Percentiles rank a stretch among this genome's conserved stretches.
phyloP scores from a whole-genome alignment of 2,113 vertebrate genomes.

The Pseudopipra pipra region DNA sequence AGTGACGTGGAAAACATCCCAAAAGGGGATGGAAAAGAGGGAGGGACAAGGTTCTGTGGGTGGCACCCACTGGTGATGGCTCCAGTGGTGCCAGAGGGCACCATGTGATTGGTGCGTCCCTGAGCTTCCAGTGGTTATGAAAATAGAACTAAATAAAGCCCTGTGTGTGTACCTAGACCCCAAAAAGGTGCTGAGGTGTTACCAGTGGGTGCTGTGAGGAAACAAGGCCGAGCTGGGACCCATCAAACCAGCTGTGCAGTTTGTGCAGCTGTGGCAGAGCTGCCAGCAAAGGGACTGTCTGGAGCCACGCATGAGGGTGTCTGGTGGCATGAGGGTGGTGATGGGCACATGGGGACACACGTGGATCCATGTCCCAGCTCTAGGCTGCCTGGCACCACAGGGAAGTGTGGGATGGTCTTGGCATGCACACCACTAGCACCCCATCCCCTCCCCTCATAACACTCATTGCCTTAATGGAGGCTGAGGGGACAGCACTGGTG shows the following conservation, averaged over 20 bases:
- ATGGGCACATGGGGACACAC: not conserved
- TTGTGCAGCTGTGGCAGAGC: constrained; percentile 13
- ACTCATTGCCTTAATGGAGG: not conserved
- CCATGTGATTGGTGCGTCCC: rapidly evolving
- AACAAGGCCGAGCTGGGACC: constrained; percentile 25
- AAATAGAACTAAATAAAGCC: not conserved
- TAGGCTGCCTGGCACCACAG: not conserved
- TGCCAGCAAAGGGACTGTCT: not conserved
- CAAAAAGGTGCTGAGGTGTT: not conserved
- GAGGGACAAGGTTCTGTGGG: not conserved
- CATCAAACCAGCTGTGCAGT: constrained; percentile 23
- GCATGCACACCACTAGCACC: not conserved
- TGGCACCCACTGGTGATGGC: not conserved
- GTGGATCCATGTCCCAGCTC: rapidly evolving
- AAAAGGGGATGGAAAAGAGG: not conserved
- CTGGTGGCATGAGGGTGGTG: not conserved
- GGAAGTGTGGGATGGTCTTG: not conserved
- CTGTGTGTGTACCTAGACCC: not conserved
- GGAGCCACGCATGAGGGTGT: not conserved
- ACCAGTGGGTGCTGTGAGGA: constrained; percentile 34
- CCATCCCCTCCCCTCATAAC: not conserved
- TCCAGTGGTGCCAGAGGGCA: not conserved
- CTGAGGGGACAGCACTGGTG: not conserved
- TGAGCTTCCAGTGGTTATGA: not conserved
- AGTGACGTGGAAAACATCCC: not conserved